phyloP scores from a whole-genome alignment of 2,797 vertebrate species.

The Centroberyx gerrardi region DNA sequence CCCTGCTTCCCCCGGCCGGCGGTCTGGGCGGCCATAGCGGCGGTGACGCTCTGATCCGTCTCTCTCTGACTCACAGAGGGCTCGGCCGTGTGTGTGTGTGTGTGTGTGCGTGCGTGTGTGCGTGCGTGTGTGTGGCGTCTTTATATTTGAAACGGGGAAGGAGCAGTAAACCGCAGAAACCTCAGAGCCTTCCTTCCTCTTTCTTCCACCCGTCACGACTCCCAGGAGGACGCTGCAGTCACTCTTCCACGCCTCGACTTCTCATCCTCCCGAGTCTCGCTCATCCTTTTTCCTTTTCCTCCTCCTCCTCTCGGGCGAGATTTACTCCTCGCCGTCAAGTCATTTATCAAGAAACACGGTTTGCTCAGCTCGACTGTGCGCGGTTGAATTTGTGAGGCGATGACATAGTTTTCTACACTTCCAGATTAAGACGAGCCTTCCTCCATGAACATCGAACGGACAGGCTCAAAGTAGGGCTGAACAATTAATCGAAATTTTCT shows the following conservation, averaged over 20 bases:
- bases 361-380: neutral
- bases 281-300: neutral
- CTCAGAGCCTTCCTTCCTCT: slow-evolving; percentile 66
- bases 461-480: no score
- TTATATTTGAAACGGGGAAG: slow-evolving; percentile 55
- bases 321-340: neutral
- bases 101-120: slow-evolving; percentile 1
- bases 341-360: neutral
- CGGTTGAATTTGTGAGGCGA: no score
- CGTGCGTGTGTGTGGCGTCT: slow-evolving; percentile 30
- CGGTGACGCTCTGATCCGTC: slow-evolving; percentile 35
- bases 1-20: slow-evolving; percentile 5
- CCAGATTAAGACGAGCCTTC: no score
- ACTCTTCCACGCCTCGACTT: neutral
- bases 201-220: slow-evolving; percentile 17
- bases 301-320: neutral
- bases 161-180: slow-evolving; percentile 66
- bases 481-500: no score
- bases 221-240: neutral
- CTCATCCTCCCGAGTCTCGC: neutral
- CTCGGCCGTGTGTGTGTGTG: neutral
- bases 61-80: slow-evolving; percentile 23
- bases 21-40: slow-evolving; percentile 33
- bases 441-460: no score
- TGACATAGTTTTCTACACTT: no score